These are phyloP conservation scores for Drosophila crucigera DNA, from an alignment of 2,888 invertebrate species.

Conservation along the genomic window DNA sequence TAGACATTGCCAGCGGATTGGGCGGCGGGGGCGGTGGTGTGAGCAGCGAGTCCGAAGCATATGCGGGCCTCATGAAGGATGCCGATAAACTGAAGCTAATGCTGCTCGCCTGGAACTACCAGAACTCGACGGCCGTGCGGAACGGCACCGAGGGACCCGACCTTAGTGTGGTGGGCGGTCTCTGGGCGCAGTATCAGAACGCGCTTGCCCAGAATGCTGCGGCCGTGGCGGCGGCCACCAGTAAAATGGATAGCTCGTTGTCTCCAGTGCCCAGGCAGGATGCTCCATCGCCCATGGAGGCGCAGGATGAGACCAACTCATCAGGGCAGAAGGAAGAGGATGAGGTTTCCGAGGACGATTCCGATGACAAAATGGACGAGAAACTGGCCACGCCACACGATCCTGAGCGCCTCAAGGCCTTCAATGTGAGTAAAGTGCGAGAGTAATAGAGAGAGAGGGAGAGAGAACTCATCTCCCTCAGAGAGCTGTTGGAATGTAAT, in stretches of 20 bases:
- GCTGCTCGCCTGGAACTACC: slow-evolving; percentile 95
- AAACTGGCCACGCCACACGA: slow-evolving; percentile 90
- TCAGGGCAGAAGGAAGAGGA: slow-evolving; percentile 95
- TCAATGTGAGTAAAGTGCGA: slow-evolving; percentile 90
- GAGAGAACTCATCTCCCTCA: slow-evolving; percentile 16
- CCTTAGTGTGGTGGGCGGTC: slow-evolving; percentile 88
- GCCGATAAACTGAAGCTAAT: slow-evolving; percentile 95
- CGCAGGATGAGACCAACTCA: slow-evolving; percentile 94
- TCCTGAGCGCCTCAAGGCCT: slow-evolving; percentile 97
- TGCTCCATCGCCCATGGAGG: slow-evolving; percentile 87
- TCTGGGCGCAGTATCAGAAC: slow-evolving; percentile 95
- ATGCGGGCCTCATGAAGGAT: slow-evolving; percentile 89
- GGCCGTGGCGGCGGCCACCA: slow-evolving; percentile 85
- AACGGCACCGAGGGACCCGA: slow-evolving; percentile 86
- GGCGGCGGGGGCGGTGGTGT: slow-evolving; percentile 53
- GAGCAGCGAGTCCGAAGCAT: slow-evolving; percentile 82
- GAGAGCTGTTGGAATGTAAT: slow-evolving; percentile 63
- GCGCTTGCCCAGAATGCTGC: slow-evolving; percentile 90
- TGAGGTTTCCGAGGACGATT: slow-evolving; percentile 93
- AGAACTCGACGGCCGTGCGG: slow-evolving; percentile 90
- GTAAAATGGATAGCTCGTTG: slow-evolving; percentile 84
- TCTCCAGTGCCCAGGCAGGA: slow-evolving; percentile 86
- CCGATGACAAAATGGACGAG: slow-evolving; percentile 95
- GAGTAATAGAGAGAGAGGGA: slow-evolving; percentile 32
- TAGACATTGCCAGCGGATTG: slow-evolving; percentile 62